Percentiles rank a stretch among this genome's conserved stretches.
Evolutionary conservation across 2,113 vertebrate genomes (phyloP).

Genomic region (Tragelaphus strepsiceros): DNA sequence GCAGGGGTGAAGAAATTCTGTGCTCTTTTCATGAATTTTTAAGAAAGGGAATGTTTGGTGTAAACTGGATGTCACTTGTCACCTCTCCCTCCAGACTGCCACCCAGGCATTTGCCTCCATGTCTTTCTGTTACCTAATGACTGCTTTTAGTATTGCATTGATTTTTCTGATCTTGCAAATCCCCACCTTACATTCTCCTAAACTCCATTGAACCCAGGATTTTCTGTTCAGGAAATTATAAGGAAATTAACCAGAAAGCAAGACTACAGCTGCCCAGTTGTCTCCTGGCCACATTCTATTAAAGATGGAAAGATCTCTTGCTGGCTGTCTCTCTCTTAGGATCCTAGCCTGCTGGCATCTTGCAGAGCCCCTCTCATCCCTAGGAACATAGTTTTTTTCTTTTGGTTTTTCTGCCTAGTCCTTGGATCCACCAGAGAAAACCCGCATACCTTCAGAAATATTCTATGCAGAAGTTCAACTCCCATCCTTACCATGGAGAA

Average conservation of each 20-base stretch:
- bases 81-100: background rate
- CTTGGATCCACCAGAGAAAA: background rate
- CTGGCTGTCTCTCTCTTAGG: background rate
- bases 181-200: background rate
- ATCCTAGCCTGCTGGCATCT: too few relatives aligned
- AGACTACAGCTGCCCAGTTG: background rate
- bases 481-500: background rate
- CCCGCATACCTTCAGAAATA: background rate
- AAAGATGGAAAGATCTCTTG: background rate
- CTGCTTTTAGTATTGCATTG: background rate
- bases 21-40: background rate
- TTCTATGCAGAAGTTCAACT: background rate
- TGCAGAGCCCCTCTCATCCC: background rate
- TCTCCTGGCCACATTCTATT: background rate
- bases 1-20: background rate
- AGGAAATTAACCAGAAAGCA: background rate
- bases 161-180: background rate
- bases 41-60: background rate
- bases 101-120: background rate
- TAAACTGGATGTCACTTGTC: background rate
- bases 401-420: background rate
- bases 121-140: background rate
- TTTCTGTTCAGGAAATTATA: background rate
- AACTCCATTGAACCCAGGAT: accelerated
- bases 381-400: background rate